These are phyloP conservation scores for Caiman crocodilus DNA, from an alignment of 2,797 vertebrate genomes.

Conservation along the genomic window DNA sequence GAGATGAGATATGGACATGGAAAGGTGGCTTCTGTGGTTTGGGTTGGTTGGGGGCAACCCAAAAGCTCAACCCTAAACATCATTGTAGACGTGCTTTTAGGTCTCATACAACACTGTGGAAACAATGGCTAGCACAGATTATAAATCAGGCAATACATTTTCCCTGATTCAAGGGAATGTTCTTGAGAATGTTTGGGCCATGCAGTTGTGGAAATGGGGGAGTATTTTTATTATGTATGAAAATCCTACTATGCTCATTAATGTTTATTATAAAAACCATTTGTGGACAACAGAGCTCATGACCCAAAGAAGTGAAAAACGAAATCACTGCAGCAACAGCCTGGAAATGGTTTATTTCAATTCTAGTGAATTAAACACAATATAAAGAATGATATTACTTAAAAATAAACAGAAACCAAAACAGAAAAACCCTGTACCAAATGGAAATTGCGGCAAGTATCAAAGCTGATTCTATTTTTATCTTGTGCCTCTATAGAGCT, in stretches of 20 bases:
- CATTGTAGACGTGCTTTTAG: background rate
- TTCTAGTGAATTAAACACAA: background rate
- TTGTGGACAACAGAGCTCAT: background rate
- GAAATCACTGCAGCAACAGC: background rate
- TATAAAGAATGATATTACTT: background rate
- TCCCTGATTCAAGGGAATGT: background rate
- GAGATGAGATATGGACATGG: too few species aligned
- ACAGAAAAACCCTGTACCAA: background rate
- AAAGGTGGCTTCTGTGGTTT: too few species aligned
- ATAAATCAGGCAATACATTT: background rate
- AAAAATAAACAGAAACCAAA: too few species aligned
- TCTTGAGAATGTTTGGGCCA: background rate
- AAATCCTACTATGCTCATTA: background rate
- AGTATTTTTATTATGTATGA: background rate
- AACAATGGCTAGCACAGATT: background rate
- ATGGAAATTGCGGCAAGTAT: background rate
- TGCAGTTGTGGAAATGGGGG: background rate
- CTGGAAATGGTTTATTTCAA: conserved; percentile 12
- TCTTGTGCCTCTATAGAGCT: background rate
- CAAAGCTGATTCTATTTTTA: background rate
- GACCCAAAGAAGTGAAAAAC: background rate
- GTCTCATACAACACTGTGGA: background rate
- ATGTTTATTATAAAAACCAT: background rate
- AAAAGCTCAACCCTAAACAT: too few species aligned
- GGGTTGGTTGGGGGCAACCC: too few species aligned